These are phyloP conservation scores for Erebia epiphron DNA, from an alignment of 2,888 invertebrate species.

Conservation along the genomic window DNA sequence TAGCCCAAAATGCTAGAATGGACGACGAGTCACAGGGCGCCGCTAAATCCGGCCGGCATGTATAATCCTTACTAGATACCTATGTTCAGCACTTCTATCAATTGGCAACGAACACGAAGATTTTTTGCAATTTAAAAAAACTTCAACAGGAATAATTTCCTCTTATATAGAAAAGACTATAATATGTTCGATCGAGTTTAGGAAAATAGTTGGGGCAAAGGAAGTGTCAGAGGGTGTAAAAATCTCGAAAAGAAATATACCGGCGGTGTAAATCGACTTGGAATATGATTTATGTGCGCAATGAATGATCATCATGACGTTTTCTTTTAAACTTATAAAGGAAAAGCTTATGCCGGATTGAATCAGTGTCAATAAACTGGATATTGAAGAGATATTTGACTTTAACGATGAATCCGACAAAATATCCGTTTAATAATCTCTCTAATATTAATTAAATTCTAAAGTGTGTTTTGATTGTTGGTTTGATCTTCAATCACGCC, in stretches of 20 bases:
- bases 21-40: too few species aligned
- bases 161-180: neutral
- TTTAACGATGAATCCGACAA: neutral
- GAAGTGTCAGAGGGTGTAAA: conserved; percentile 60
- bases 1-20: too few species aligned
- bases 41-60: too few species aligned
- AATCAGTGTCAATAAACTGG: conserved; percentile 9
- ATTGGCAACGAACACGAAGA: too few species aligned
- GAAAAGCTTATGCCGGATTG: conserved; percentile 24
- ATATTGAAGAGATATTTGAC: neutral
- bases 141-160: too few species aligned
- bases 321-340: conserved; percentile 33
- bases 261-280: conserved; percentile 60
- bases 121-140: too few species aligned
- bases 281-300: conserved; percentile 58
- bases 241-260: conserved; percentile 63
- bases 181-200: neutral
- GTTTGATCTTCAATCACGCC: too few species aligned
- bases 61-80: too few species aligned
- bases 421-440: too few species aligned
- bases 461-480: too few species aligned
- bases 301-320: conserved; percentile 47
- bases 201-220: conserved; percentile 44
- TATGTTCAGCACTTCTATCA: too few species aligned
- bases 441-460: too few species aligned